These are phyloP conservation scores for Empidonax traillii DNA, from an alignment of 2,113 vertebrate species.

Conservation along the genomic window DNA sequence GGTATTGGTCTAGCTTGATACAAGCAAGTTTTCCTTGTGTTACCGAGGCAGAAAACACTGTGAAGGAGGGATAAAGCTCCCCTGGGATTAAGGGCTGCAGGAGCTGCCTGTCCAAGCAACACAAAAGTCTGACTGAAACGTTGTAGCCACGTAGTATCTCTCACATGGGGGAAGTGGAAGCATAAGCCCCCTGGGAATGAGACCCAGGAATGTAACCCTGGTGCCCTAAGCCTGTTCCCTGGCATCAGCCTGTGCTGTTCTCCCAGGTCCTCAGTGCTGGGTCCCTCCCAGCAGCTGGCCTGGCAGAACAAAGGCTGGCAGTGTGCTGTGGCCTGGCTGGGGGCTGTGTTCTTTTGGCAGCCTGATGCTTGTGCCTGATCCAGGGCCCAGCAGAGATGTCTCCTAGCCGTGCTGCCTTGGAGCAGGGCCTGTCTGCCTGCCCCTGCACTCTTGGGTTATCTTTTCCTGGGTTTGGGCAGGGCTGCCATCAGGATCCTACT, in stretches of 20 bases:
- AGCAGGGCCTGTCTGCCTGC: neutral
- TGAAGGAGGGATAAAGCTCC: neutral
- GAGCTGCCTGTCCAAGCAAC: neutral
- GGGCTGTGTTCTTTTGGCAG: neutral
- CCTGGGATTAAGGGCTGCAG: neutral
- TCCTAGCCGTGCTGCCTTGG: neutral
- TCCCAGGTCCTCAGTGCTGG: rapidly evolving
- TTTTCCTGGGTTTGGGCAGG: neutral
- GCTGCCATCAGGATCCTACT: neutral
- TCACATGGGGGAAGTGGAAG: neutral
- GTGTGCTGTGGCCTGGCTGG: neutral
- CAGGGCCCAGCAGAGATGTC: neutral
- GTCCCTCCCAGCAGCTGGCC: neutral
- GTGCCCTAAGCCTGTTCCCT: neutral
- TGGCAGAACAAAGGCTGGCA: constrained; percentile 16
- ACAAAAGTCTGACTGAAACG: neutral
- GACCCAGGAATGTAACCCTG: neutral
- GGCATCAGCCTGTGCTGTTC: neutral
- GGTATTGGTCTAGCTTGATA: neutral
- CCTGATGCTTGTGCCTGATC: neutral
- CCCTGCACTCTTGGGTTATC: neutral
- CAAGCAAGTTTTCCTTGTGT: neutral
- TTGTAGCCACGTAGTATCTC: neutral
- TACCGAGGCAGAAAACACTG: neutral
- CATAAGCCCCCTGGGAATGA: neutral